Evolutionary conservation across 2,888 invertebrate species (phyloP).

Genomic region (Andrena praecox): DNA sequence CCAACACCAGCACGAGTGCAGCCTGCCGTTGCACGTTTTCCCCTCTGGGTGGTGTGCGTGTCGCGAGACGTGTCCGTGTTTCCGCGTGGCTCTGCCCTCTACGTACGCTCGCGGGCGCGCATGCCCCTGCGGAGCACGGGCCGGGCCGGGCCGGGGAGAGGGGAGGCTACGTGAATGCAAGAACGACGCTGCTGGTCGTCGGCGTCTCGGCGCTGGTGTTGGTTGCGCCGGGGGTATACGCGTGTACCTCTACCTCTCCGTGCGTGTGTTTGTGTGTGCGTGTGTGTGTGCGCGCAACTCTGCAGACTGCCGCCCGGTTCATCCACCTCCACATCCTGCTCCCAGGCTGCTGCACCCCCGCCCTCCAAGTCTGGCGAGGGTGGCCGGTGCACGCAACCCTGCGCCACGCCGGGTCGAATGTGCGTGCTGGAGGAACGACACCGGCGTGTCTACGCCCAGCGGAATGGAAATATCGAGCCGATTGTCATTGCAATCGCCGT

Average conservation of each 20-base stretch:
- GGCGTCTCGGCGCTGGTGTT: slow-evolving; percentile 27
- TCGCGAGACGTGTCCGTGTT: slow-evolving; percentile 25
- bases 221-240: background rate
- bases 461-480: slow-evolving; percentile 45
- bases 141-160: too few relatives aligned
- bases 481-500: slow-evolving; percentile 23
- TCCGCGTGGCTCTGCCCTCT: slow-evolving; percentile 24
- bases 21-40: slow-evolving; percentile 29
- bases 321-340: slow-evolving; percentile 80
- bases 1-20: slow-evolving; percentile 18
- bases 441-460: slow-evolving; percentile 37
- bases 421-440: slow-evolving; percentile 60
- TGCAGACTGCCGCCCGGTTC: slow-evolving; percentile 81
- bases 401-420: slow-evolving; percentile 49
- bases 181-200: slow-evolving; percentile 5
- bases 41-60: slow-evolving; percentile 2
- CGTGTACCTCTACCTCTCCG: background rate
- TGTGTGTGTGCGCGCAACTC: slow-evolving; percentile 58
- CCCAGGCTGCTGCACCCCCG: slow-evolving; percentile 78
- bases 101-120: slow-evolving; percentile 20
- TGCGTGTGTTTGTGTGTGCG: background rate
- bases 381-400: slow-evolving; percentile 60
- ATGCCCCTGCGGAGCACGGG: background rate
- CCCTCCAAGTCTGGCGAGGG: slow-evolving; percentile 58
- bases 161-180: slow-evolving; percentile 29